These are phyloP conservation scores for Graphium colonna DNA, from an alignment of 2,888 invertebrate species.

Conservation along the genomic window DNA sequence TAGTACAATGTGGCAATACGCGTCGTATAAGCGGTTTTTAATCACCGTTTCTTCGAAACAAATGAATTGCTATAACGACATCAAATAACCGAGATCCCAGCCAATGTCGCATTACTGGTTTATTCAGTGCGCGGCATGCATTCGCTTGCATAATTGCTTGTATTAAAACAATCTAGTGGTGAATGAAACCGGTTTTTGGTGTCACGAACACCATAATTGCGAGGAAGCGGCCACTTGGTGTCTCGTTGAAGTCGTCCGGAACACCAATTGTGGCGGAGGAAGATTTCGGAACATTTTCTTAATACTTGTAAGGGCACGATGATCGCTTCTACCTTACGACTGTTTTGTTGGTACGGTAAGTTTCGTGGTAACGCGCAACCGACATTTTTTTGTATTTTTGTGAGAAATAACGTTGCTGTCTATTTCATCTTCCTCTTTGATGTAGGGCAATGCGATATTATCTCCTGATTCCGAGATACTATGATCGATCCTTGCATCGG, in stretches of 20 bases:
- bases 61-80: slow-evolving; percentile 9
- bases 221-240: slow-evolving; percentile 43
- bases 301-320: not conserved
- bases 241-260: slow-evolving; percentile 35
- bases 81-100: slow-evolving; percentile 24
- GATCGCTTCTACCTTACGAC: slow-evolving; percentile 3
- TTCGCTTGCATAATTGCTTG: slow-evolving; percentile 31
- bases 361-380: not conserved
- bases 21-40: slow-evolving; percentile 9
- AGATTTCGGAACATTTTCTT: slow-evolving; percentile 9
- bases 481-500: too few species aligned
- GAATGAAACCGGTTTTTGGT: slow-evolving; percentile 37
- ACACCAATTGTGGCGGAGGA: slow-evolving; percentile 2
- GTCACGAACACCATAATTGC: slow-evolving; percentile 37
- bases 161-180: slow-evolving; percentile 30
- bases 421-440: too few species aligned
- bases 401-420: too few species aligned
- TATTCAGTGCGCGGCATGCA: slow-evolving; percentile 30
- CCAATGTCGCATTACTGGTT: slow-evolving; percentile 43
- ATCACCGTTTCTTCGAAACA: slow-evolving; percentile 4
- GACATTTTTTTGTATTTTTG: too few species aligned
- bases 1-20: slow-evolving; percentile 1
- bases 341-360: slow-evolving; percentile 19
- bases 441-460: too few species aligned
- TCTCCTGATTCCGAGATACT: too few species aligned